A percentile compares a stretch with the other conserved stretches of the same genome.
Conservation (phyloP, 2,888 invertebrate species). For the Choristoneura rosaceana region DNA sequence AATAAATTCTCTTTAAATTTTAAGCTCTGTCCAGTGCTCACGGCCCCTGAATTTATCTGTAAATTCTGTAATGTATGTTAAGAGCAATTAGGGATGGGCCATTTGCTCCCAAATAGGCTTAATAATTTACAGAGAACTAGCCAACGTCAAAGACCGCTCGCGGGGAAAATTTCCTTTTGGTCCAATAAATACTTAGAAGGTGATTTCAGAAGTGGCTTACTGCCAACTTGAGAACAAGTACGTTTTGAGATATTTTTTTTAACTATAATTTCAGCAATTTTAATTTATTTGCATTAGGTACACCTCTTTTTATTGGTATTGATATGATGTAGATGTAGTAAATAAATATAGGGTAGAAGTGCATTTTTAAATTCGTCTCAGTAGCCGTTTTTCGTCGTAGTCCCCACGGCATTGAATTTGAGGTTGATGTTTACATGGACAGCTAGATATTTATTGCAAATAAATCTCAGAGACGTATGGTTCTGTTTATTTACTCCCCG, state of each 20-base stretch:
- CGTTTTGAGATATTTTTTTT: not conserved
- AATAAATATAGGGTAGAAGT: too few relatives aligned
- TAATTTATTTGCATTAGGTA: too few relatives aligned
- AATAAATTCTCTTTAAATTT: not conserved
- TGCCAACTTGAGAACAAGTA: not conserved
- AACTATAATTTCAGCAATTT: not conserved
- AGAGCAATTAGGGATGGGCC: constrained; percentile 1
- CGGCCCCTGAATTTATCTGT: constrained; percentile 9
- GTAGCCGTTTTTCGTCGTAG: too few relatives aligned
- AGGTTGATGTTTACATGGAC: not conserved
- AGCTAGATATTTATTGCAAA: not conserved
- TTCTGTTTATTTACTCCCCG: not conserved
- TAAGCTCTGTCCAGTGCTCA: not conserved
- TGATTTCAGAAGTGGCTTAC: constrained; percentile 4
- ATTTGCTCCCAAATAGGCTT: constrained; percentile 8
- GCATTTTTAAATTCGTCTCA: too few relatives aligned
- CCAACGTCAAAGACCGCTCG: constrained; percentile 3
- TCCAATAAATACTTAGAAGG: constrained; percentile 1
- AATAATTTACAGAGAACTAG: constrained; percentile 6
- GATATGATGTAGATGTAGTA: too few relatives aligned
- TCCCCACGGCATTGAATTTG: too few relatives aligned
- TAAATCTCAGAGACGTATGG: constrained; percentile 6
- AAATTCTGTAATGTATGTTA: constrained; percentile 9
- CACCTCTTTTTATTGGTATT: too few relatives aligned
- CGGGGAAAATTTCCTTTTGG: not conserved